Base-by-base conservation (phyloP, 2,113 vertebrate species). In the Clinocottus analis region DNA sequence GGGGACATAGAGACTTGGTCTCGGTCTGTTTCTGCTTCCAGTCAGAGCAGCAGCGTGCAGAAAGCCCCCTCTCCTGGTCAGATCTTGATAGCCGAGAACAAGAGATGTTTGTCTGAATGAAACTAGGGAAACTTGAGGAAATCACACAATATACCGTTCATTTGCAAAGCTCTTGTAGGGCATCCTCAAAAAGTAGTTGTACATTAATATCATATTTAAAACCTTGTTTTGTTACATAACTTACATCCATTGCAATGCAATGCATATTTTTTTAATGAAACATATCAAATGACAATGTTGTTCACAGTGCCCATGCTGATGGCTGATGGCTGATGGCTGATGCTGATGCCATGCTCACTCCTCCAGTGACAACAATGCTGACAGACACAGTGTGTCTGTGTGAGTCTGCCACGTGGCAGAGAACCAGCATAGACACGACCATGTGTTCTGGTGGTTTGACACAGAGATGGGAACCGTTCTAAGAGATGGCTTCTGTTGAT, bases 31-130 rank as follows among this genome's bases (percentile, higher is more conserved):
- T n/a, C 25, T 39, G 10, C 74, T 12, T 27, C 17, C 35, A 53
- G 25, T 29, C 13, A 43, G 16, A 25, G 8, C 62, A 68, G 87
- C 86, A 68, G 31, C 86, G 71, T 80, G 82, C 3, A 16, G 74
- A 55, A 72, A 82, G 88, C 91, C 5, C 88, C 90, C 92, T 93
- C 93, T 92, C 6, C 77, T 88, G 93, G 88, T 66, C 58, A 84
- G 33, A 79, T 59, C 16, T 0, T 67, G 76, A 13, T 81, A 33
- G 10, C 12, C 13, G 12, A 14, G 61, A 51, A 81, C 58, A 75
- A 66, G 7, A 73, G 4, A 17, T 45, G 21, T 45, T 78, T 67
- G 21, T 65, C 5, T 17, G 17, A 73, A 41, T 37, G 49, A 67
- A 58, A 37, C 7, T 21, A 31, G 45, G 51, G 13, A n/a, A 35